Base-by-base conservation (phyloP, 2,113 vertebrate genomes). In the Chamaea fasciata region DNA sequence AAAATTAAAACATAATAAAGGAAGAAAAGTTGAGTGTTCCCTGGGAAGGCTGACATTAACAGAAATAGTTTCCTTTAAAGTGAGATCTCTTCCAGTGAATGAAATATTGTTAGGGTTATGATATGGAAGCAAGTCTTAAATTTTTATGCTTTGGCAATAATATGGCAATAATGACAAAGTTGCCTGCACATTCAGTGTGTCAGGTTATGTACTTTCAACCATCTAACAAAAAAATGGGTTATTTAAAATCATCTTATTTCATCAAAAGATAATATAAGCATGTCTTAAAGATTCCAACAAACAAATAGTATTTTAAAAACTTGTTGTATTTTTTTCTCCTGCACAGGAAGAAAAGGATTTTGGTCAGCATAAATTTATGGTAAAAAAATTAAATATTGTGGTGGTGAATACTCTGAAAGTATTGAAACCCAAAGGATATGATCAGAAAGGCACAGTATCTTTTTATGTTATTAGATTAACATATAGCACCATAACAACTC, bases 181-280 rank as follows among this genome's bases (percentile, higher is more conserved):
- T 46, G 35, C 69, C 87, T 95, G 77, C 89, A 87, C 83, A 77
- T 96, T 81, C 86, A 71, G 59, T 74, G 57, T 95, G 53, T 52
- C 90, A 97, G 89, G 90, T 87, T 94, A 63, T 71, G 37, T 68
- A 50, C 26, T 90, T 96, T 90, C 55, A 39, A 42, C 88, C 46
- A 42, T 26, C 37, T 67, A 80, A 28, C 52, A 73, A 82, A 65
- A 42, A 63, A 41, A 11, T 52, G 35, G 35, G 21, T 89, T 90
- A 42, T 86, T 96, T 77, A 87, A 92, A 85, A 86, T 24, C 10
- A 67, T 42, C 42, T 46, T 70, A 80, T 55, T 70, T 90, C 21
- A 77, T 68, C 31, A 63, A 81, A 91, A 87, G n/a, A 18, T 71
- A 67, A 67, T 63, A 78, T 35, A 88, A 90, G 16, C 11, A 16